phyloP scores from a whole-genome alignment of 2,888 invertebrate genomes.

The Muschampia plurimacula region DNA sequence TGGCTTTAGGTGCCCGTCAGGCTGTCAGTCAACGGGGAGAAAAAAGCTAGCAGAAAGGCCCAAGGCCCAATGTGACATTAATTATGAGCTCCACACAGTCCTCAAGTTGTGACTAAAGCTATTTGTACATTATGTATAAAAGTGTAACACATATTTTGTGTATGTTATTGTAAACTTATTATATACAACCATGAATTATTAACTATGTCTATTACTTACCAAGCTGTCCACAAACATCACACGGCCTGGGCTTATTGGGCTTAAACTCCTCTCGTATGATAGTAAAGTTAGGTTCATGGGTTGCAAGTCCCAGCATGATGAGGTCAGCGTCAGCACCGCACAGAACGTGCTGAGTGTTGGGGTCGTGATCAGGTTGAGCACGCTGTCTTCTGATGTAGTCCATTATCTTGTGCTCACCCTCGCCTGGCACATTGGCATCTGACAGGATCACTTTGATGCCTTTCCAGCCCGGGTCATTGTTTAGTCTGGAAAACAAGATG shows the following conservation, averaged over 20 bases:
- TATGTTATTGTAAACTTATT: too few species aligned
- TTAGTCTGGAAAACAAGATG: conserved; percentile 85
- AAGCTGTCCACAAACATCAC: conserved; percentile 96
- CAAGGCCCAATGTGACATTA: too few species aligned
- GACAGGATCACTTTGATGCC: conserved; percentile 98
- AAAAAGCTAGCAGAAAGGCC: too few species aligned
- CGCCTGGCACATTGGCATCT: conserved; percentile 99
- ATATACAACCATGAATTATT: too few species aligned
- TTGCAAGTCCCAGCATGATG: conserved; percentile 99
- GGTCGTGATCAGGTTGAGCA: conserved; percentile 97
- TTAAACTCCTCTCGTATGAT: conserved; percentile 99
- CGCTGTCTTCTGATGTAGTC: conserved; percentile 98
- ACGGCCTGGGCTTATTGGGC: conserved; percentile 97
- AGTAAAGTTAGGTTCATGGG: conserved; percentile 99
- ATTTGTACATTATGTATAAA: too few species aligned
- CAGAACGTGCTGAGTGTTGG: conserved; percentile 98
- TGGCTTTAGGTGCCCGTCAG: too few species aligned
- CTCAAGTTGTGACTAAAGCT: too few species aligned
- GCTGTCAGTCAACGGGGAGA: too few species aligned
- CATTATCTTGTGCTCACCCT: conserved; percentile 99
- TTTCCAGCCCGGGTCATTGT: conserved; percentile 98
- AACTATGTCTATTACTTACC: too few species aligned
- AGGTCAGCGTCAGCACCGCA: conserved; percentile 99
- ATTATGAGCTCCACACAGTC: too few species aligned
- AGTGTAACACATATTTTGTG: too few species aligned